A percentile compares a stretch with the other conserved stretches of the same genome.
Evolutionary conservation across 1,140 invertebrate genomes (phyloP).

Genomic region (Calephelis virginiensis): DNA sequence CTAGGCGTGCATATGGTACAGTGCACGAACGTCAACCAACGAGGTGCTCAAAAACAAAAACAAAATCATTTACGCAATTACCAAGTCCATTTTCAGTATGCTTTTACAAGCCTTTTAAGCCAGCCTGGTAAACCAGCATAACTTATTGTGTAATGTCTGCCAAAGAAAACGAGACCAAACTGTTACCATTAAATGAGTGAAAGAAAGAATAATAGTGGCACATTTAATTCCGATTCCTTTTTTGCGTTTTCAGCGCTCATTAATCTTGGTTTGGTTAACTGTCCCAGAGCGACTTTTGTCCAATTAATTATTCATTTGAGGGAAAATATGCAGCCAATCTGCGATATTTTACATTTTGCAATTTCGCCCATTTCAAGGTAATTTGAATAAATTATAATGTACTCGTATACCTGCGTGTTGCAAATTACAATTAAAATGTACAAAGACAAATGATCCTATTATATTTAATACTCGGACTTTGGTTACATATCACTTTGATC

Average conservation of each 20-base stretch:
- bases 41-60: too few species aligned
- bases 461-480: too few species aligned
- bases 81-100: neutral
- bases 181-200: neutral
- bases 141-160: neutral
- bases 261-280: slow-evolving; percentile 32
- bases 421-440: neutral
- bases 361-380: slow-evolving; percentile 9
- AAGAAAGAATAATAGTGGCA: slow-evolving; percentile 10
- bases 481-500: too few species aligned
- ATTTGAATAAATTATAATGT: slow-evolving; percentile 18
- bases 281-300: slow-evolving; percentile 22
- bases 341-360: slow-evolving; percentile 17
- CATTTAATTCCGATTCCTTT: slow-evolving; percentile 20
- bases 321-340: slow-evolving; percentile 15
- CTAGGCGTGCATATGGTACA: too few species aligned
- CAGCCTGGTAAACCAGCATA: neutral
- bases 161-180: neutral
- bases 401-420: neutral
- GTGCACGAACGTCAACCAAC: too few species aligned
- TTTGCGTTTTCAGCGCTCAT: slow-evolving; percentile 27
- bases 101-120: neutral
- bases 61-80: neutral
- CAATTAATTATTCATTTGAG: slow-evolving; percentile 28
- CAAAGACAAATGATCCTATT: neutral